Evolutionary conservation across 1,140 invertebrate species (phyloP), one percentile per base, ranked within the genome.

Genomic region (Monomorium pharaonis): DNA sequence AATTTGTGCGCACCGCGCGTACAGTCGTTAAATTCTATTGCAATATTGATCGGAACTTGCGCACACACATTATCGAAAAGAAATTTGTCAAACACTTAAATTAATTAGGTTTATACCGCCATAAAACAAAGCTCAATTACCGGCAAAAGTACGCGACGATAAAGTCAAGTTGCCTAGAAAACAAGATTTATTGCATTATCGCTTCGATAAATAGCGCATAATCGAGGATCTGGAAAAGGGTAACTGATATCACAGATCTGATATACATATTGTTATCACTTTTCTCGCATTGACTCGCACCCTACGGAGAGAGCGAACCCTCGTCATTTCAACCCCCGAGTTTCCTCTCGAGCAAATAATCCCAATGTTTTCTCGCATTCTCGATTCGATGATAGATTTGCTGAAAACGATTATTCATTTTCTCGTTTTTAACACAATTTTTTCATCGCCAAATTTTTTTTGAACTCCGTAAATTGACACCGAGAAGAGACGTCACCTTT

Each of bases 261-360:
- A 74, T 84, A 42, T 74, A 60, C 70, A 76, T 76, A 75, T 84
- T 75, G 24, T 81, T 81, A 58, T 81, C 65, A 81, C 78, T 81
- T 70, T 72, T 81, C 33, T 81, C 65, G 18, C 21, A 14, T 70
- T 42, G 37, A 14, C 67, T 78, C 76, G 21, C 62, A 69, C 62
- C 76, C 60, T 67, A 51, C 16, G 18, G 42, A 62, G 42, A 62
- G 14, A 51, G 10, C 27, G 77, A 81, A 56, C 77, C 24, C 49
- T 81, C 63, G 33, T 81, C 77, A 70, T 69, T 69, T 30, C 33
- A 70, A 37, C 33, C 63, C 44, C 44, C 14, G 16, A 67, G 24
- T 30, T n/a, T n/a, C 56, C 33, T 81, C 18, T 81, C 63, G 49
- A 69, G 47, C 78, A 65, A 67, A 65, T 80, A 80, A 80, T 80